A percentile compares a stretch with the other conserved stretches of the same genome.
Evolutionary conservation across 2,888 invertebrate genomes (phyloP).

Genomic region (Nomada flava): DNA sequence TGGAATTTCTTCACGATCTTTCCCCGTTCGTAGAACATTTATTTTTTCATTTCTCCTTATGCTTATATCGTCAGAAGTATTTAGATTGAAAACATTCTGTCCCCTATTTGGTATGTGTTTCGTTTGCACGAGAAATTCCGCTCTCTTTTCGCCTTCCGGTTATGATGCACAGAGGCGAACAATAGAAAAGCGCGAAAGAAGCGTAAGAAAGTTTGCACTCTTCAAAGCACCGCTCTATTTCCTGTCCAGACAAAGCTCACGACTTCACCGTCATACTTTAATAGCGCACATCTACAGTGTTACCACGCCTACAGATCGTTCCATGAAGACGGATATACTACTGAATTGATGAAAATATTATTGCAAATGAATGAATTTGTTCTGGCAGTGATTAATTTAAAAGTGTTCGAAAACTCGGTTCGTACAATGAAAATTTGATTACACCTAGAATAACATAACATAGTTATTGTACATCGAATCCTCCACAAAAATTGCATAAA

Average conservation of each 20-base stretch:
- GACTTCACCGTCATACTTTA: constrained; percentile 33
- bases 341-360: too few relatives aligned
- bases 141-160: constrained; percentile 32
- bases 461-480: too few relatives aligned
- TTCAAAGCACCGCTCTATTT: constrained; percentile 57
- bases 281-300: constrained; percentile 17
- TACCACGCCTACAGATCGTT: constrained; percentile 1
- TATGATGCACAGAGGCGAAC: constrained; percentile 6
- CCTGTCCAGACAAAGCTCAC: constrained; percentile 44
- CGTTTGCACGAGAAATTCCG: constrained; percentile 19
- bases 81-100: constrained; percentile 10
- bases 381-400: too few relatives aligned
- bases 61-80: background rate
- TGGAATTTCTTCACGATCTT: constrained; percentile 11
- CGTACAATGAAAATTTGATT: too few relatives aligned
- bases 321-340: background rate
- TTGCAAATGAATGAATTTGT: too few relatives aligned
- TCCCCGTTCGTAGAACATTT: background rate
- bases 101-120: background rate
- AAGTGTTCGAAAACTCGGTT: too few relatives aligned
- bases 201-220: constrained; percentile 47
- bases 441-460: too few relatives aligned
- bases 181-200: constrained; percentile 33
- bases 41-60: background rate
- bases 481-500: too few relatives aligned